phyloP scores from a whole-genome alignment of 2,113 vertebrate genomes.

The Malurus cyaneus region DNA sequence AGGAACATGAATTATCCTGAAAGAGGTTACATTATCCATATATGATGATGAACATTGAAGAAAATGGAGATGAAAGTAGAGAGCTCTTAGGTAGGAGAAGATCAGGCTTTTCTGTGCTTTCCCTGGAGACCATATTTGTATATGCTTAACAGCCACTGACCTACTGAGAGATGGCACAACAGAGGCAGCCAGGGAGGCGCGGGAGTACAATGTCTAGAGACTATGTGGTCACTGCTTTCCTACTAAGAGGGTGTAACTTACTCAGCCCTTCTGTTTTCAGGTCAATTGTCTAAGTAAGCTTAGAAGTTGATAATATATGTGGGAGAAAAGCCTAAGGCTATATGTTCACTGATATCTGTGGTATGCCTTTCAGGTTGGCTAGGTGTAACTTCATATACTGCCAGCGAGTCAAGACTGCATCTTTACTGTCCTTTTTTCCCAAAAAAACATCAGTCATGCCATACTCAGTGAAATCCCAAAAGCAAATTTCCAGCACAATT shows the following conservation, averaged over 20 bases:
- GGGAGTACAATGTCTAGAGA: background rate
- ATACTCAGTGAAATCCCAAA: background rate
- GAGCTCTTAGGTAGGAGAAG: background rate
- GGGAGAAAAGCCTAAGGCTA: background rate
- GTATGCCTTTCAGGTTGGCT: background rate
- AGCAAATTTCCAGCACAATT: background rate
- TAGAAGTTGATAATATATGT: background rate
- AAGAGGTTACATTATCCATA: background rate
- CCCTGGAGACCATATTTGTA: background rate
- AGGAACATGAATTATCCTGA: background rate
- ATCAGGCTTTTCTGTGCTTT: background rate
- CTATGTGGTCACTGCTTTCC: background rate
- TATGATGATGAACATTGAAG: background rate
- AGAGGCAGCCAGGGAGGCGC: background rate
- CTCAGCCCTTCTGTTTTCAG: background rate
- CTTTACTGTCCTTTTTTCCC: background rate
- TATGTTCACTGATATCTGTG: background rate
- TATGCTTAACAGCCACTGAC: conserved; percentile 5
- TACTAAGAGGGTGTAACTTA: conserved; percentile 8
- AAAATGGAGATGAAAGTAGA: background rate
- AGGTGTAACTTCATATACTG: too few relatives aligned
- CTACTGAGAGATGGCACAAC: conserved; percentile 7
- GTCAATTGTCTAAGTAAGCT: background rate
- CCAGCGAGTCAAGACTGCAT: background rate
- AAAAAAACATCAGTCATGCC: background rate